These are phyloP conservation scores for Cydia strobilella DNA, from an alignment of 1,140 invertebrate genomes.

Conservation along the genomic window DNA sequence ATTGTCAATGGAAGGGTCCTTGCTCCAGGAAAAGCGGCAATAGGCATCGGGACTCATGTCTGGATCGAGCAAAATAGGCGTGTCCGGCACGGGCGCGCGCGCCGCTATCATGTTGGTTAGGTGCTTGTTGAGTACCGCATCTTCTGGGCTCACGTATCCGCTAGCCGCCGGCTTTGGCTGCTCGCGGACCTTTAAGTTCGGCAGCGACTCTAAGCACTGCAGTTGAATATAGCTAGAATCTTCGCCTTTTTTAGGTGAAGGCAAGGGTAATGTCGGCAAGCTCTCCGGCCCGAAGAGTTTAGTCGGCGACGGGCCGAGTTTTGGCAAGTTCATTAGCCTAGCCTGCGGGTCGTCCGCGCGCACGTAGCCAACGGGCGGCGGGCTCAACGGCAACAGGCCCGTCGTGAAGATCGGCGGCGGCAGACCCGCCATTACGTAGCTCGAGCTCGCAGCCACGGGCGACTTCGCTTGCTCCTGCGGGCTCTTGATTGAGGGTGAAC, in stretches of 20 bases:
- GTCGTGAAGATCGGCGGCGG: slow-evolving; percentile 62
- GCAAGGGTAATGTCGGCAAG: slow-evolving; percentile 74
- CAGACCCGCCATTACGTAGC: slow-evolving; percentile 69
- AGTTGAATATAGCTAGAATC: slow-evolving; percentile 72
- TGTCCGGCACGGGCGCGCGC: slow-evolving; percentile 57
- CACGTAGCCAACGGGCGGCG: slow-evolving; percentile 62
- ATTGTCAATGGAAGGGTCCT: slow-evolving; percentile 71
- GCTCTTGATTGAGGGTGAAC: slow-evolving; percentile 54
- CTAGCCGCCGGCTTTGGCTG: slow-evolving; percentile 59
- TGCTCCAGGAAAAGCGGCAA: slow-evolving; percentile 76
- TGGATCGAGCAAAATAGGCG: slow-evolving; percentile 65
- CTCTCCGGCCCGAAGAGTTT: slow-evolving; percentile 66
- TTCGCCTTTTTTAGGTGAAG: slow-evolving; percentile 57
- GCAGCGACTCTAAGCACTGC: slow-evolving; percentile 65
- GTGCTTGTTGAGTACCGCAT: slow-evolving; percentile 72
- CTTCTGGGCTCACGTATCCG: slow-evolving; percentile 66
- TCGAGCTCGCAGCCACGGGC: slow-evolving; percentile 55
- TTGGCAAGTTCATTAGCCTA: slow-evolving; percentile 58
- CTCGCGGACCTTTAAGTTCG: slow-evolving; percentile 63
- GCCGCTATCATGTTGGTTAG: slow-evolving; percentile 64
- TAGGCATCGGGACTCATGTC: slow-evolving; percentile 76
- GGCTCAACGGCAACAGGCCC: slow-evolving; percentile 45
- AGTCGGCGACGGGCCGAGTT: slow-evolving; percentile 50
- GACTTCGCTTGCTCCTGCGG: slow-evolving; percentile 39
- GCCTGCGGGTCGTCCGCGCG: slow-evolving; percentile 59